These are phyloP conservation scores for Ophion ellenae DNA, from an alignment of 2,888 invertebrate species.

Conservation along the genomic window DNA sequence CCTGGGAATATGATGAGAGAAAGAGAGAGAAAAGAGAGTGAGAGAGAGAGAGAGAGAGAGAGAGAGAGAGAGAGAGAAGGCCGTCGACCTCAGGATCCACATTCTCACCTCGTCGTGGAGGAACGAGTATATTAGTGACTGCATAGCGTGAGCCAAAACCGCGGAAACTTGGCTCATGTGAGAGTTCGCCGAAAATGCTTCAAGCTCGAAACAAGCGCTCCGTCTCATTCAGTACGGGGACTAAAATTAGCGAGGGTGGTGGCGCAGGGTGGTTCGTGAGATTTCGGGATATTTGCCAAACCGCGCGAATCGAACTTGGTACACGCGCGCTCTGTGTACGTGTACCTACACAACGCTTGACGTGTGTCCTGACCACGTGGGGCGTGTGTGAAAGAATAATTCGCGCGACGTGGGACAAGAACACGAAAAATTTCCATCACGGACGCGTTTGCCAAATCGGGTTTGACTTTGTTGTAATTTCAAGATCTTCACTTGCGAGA, in stretches of 20 bases:
- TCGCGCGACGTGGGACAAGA: not conserved
- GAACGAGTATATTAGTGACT: constrained; percentile 37
- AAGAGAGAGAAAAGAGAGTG: constrained; percentile 12
- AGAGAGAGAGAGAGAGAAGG: constrained; percentile 24
- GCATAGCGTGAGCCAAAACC: constrained; percentile 49
- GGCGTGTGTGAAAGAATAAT: not conserved
- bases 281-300: constrained; percentile 64
- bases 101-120: constrained; percentile 61
- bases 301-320: constrained; percentile 28
- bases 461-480: not conserved
- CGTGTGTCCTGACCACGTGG: not conserved
- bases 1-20: constrained; percentile 44
- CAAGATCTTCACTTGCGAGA: not conserved
- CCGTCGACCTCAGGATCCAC: constrained; percentile 56
- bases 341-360: not conserved
- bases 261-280: constrained; percentile 38
- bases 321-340: not conserved
- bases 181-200: constrained; percentile 25
- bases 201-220: constrained; percentile 48
- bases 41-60: constrained; percentile 3
- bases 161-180: constrained; percentile 56
- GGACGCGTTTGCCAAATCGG: not conserved
- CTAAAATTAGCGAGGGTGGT: constrained; percentile 76
- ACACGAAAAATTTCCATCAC: not conserved
- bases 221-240: constrained; percentile 66